phyloP scores from a whole-genome alignment of 2,113 vertebrate species.

The Hymenochirus boettgeri region DNA sequence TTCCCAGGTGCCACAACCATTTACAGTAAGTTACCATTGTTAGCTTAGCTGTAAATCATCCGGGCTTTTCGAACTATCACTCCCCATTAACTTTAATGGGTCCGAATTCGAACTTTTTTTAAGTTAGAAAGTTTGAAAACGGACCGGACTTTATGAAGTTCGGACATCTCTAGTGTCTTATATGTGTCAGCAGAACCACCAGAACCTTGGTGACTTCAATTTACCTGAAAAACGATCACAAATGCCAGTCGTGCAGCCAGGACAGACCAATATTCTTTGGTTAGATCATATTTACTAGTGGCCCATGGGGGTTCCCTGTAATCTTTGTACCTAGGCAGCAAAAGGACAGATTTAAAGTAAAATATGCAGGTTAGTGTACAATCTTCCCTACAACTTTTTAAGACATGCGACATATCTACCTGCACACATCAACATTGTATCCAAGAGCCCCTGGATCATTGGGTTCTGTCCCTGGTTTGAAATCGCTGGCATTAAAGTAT shows the following conservation, averaged over 20 bases:
- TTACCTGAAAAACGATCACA: slow-evolving; percentile 95
- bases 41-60: too few relatives aligned
- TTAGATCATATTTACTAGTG: slow-evolving; percentile 78
- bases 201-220: background rate
- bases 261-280: slow-evolving; percentile 95
- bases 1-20: too few relatives aligned
- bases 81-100: too few relatives aligned
- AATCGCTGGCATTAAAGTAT: slow-evolving; percentile 91
- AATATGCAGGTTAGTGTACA: too few relatives aligned
- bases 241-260: slow-evolving; percentile 87
- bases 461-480: slow-evolving; percentile 78
- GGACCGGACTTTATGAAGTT: too few relatives aligned
- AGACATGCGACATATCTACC: slow-evolving; percentile 58
- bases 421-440: slow-evolving; percentile 82
- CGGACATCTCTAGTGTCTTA: too few relatives aligned
- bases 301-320: slow-evolving; percentile 91
- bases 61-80: too few relatives aligned
- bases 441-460: slow-evolving; percentile 70
- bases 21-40: too few relatives aligned
- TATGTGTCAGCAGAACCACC: too few relatives aligned
- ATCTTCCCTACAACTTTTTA: too few relatives aligned
- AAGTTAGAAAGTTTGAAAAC: too few relatives aligned
- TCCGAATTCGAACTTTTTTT: too few relatives aligned
- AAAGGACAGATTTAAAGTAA: background rate
- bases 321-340: slow-evolving; percentile 83